Conservation (phyloP, 2,113 vertebrate genomes). For the Genyomyrus donnyi region DNA sequence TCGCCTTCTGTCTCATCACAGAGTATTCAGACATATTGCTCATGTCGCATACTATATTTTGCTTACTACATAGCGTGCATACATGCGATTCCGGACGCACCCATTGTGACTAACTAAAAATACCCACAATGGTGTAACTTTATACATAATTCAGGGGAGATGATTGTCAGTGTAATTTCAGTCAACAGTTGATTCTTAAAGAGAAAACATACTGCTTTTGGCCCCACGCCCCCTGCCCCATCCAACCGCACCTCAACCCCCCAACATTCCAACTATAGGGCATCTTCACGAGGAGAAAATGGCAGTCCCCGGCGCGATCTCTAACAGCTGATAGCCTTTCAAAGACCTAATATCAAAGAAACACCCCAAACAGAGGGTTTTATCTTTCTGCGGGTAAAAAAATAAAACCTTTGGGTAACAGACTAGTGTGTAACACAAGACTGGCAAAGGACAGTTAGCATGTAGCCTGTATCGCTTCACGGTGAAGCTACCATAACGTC, state of each 20-base stretch:
- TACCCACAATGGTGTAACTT: neutral
- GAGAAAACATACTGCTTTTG: neutral
- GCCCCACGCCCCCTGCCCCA: neutral
- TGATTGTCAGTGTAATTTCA: neutral
- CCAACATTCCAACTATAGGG: neutral
- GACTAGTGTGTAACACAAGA: neutral
- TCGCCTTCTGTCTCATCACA: neutral
- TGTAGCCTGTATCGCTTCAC: neutral
- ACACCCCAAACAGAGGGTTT: neutral
- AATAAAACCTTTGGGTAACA: neutral
- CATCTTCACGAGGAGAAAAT: neutral
- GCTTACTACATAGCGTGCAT: neutral
- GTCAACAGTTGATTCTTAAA: neutral
- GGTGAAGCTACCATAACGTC: neutral
- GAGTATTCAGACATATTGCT: neutral
- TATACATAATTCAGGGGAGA: neutral
- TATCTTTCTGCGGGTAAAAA: neutral
- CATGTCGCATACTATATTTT: neutral
- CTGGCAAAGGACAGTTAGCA: neutral
- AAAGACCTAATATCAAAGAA: neutral
- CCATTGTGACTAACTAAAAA: neutral
- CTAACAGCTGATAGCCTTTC: neutral
- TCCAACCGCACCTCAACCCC: neutral
- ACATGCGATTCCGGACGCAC: neutral
- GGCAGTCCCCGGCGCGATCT: neutral